A percentile compares a stretch with the other conserved stretches of the same genome.
phyloP scores from a whole-genome alignment of 2,888 invertebrate genomes.

The Xestia ashworthii region DNA sequence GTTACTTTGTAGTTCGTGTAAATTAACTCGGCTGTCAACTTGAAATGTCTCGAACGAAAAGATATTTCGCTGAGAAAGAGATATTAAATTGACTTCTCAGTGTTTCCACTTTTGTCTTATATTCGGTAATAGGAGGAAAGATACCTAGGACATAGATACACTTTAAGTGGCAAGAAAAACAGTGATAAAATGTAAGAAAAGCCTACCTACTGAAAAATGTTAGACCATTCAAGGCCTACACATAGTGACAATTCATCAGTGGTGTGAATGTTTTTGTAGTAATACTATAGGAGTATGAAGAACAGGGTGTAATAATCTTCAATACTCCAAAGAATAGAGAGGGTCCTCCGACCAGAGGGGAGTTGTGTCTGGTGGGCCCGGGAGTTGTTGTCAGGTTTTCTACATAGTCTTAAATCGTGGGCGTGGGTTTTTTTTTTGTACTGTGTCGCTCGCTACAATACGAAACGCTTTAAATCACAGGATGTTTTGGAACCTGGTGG shows the following conservation, averaged over 20 bases:
- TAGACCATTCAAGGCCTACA: not conserved
- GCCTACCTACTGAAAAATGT: not conserved
- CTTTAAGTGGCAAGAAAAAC: not conserved
- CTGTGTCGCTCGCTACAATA: too few species aligned
- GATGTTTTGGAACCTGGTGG: too few species aligned
- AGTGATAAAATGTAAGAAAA: not conserved
- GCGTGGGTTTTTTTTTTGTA: too few species aligned
- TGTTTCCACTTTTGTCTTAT: constrained; percentile 6
- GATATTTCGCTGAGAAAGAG: constrained; percentile 36
- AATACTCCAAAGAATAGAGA: not conserved
- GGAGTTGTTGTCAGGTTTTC: too few species aligned
- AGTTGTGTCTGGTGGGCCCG: too few species aligned
- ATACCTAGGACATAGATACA: not conserved
- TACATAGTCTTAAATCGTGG: too few species aligned
- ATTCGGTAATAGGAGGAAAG: constrained; percentile 3
- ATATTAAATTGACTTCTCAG: constrained; percentile 49
- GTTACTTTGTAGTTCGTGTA: constrained; percentile 36
- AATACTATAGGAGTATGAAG: not conserved
- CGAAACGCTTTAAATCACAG: too few species aligned
- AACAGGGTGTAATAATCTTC: not conserved
- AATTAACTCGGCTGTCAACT: constrained; percentile 30
- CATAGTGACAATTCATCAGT: not conserved
- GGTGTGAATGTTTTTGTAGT: not conserved
- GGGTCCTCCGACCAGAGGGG: not conserved
- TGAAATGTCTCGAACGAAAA: constrained; percentile 42